Evolutionary conservation across 2,797 vertebrate species (phyloP), one percentile per base, ranked within the genome.

Genomic region (Danio kyathit): DNA sequence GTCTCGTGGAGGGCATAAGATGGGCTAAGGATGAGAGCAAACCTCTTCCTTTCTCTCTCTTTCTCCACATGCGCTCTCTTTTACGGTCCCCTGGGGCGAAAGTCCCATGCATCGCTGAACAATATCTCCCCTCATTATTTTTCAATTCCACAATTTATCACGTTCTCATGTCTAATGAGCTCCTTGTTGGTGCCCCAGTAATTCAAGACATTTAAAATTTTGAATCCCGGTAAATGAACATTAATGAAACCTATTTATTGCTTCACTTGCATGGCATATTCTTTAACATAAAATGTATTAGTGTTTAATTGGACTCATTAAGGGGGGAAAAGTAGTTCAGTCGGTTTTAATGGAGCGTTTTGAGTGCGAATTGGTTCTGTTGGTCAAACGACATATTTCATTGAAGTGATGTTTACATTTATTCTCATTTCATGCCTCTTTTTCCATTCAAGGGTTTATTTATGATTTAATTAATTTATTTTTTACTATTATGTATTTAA

Each of bases 201-300:
- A 70, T 70, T 61, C 12, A 49, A 70, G 66, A 70, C 56, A 61
- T 71, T 61, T 43, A 61, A 5, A 43, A 70, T 70, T 79, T 61
- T 70, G n/a, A 79, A 71, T 61, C 66, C 38, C 6, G 17, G 4
- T 60, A 52, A 79, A 79, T 79, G 61, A 12, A 29, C 66, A 41
- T 79, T 71, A 79, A 71, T 71, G 66, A 43, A 61, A 79, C 38
- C 56, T 71, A 71, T 61, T 71, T 79, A 79, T 79, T 79, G 76
- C 76, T 79, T 79, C 29, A 61, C 12, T 61, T 60, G 43, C 56
- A 41, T 21, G 54, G 56, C 38, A 71, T n/a, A 29, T 79, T 52
- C 56, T 61, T 61, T 60, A 71, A 79, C 76, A 61, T 70, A 59
- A 71, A 60, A 71, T 56, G 51, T 79, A 60, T 70, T 71, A 61